A percentile compares a stretch with the other conserved stretches of the same genome.
Conservation (phyloP, 2,888 invertebrate genomes). For the Notodonta dromedarius region DNA sequence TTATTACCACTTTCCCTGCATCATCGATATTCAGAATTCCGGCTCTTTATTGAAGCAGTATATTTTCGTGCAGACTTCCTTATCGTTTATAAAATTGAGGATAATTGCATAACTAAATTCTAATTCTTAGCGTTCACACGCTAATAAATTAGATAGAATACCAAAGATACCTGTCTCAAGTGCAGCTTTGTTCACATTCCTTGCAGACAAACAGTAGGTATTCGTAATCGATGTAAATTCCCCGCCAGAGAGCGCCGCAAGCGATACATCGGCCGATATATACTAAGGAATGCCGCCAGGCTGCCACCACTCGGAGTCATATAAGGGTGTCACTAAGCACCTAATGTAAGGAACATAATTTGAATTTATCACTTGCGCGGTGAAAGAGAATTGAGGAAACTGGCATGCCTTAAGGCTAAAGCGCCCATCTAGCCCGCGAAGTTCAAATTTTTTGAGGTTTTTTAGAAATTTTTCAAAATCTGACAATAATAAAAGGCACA, state of each 20-base stretch:
- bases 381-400: neutral
- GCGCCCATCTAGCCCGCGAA: no score
- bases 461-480: no score
- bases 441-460: no score
- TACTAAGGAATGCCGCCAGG: conserved; percentile 7
- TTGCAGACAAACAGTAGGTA: conserved; percentile 35
- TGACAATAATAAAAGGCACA: no score
- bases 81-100: no score
- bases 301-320: neutral
- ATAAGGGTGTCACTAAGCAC: conserved; percentile 9
- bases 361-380: conserved; percentile 3
- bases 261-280: conserved; percentile 5
- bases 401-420: no score
- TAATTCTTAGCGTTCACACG: neutral
- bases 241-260: conserved; percentile 25
- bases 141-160: conserved; percentile 4
- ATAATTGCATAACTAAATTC: neutral
- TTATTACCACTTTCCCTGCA: no score
- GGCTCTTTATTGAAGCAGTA: no score
- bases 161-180: neutral
- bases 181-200: conserved; percentile 28
- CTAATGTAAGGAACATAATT: conserved; percentile 3
- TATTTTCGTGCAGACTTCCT: no score
- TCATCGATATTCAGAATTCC: no score
- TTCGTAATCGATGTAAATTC: conserved; percentile 51